These are phyloP conservation scores for Campaea margaritaria DNA, from an alignment of 2,888 invertebrate species.

Conservation along the genomic window DNA sequence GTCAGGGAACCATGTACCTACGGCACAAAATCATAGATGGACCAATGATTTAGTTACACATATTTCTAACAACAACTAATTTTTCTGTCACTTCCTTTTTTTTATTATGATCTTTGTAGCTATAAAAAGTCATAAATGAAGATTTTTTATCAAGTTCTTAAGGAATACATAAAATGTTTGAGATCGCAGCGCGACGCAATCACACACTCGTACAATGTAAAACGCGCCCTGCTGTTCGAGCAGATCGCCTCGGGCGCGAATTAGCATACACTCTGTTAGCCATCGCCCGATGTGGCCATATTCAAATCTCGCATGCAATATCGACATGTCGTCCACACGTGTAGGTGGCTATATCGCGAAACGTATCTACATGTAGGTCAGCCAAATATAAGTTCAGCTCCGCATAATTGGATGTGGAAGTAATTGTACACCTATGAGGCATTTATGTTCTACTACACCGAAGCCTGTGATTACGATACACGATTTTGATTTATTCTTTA, in stretches of 20 bases:
- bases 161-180: slow-evolving; percentile 27
- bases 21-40: neutral
- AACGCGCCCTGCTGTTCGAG: slow-evolving; percentile 48
- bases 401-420: slow-evolving; percentile 69
- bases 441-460: slow-evolving; percentile 66
- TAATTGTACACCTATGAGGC: slow-evolving; percentile 73
- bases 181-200: slow-evolving; percentile 32
- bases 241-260: slow-evolving; percentile 57
- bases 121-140: too few species aligned
- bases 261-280: slow-evolving; percentile 59
- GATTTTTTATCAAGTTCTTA: too few species aligned
- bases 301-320: slow-evolving; percentile 65
- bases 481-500: slow-evolving; percentile 72
- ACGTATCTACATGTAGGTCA: slow-evolving; percentile 69
- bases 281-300: slow-evolving; percentile 52
- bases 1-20: neutral
- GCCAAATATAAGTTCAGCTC: slow-evolving; percentile 64
- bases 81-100: too few species aligned
- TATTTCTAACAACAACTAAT: too few species aligned
- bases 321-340: slow-evolving; percentile 67
- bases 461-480: slow-evolving; percentile 70
- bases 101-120: too few species aligned
- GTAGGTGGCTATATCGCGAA: slow-evolving; percentile 73
- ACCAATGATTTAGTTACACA: neutral
- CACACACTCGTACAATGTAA: slow-evolving; percentile 44